phyloP scores from a whole-genome alignment of 2,113 vertebrate genomes.

The Trematomus loennbergii region DNA sequence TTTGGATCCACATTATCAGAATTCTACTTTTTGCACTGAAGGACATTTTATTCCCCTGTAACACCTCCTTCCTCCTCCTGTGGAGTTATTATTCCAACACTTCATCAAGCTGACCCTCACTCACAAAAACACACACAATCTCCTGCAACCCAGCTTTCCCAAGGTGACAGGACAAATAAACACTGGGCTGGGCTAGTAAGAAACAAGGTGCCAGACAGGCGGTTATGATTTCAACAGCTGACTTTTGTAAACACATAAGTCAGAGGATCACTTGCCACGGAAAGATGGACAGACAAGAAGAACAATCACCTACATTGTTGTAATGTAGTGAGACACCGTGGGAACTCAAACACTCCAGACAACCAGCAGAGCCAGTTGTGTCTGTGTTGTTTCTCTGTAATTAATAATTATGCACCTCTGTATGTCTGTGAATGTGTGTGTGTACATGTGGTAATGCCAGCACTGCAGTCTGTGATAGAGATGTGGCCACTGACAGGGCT shows the following conservation, averaged over 20 bases:
- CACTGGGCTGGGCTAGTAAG: conserved; percentile 46
- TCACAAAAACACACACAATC: conserved; percentile 40
- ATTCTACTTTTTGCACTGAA: conserved; percentile 19
- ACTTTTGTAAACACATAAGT: conserved; percentile 56
- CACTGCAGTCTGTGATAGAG: conserved; percentile 42
- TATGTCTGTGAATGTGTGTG: conserved; percentile 2
- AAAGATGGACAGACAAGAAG: conserved; percentile 56
- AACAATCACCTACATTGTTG: conserved; percentile 77
- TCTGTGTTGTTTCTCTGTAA: conserved; percentile 37
- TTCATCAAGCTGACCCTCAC: conserved; percentile 64
- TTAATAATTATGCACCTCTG: conserved; percentile 52
- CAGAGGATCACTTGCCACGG: conserved; percentile 38
- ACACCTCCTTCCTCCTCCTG: conserved; percentile 48
- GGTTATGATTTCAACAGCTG: conserved; percentile 71
- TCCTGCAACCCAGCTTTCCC: conserved; percentile 67
- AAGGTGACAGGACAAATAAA: conserved; percentile 78
- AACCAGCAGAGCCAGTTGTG: conserved; percentile 67
- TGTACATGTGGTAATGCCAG: conserved; percentile 15
- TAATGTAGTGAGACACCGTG: conserved; percentile 61
- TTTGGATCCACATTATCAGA: conserved; percentile 13
- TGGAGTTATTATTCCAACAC: conserved; percentile 73
- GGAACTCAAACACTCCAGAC: conserved; percentile 64
- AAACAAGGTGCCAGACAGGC: conserved; percentile 61
- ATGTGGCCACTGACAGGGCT: conserved; percentile 36
- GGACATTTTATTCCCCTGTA: conserved; percentile 52